Evolutionary conservation across 2,113 vertebrate genomes (phyloP).

Genomic region (Australoheros scitulus): DNA sequence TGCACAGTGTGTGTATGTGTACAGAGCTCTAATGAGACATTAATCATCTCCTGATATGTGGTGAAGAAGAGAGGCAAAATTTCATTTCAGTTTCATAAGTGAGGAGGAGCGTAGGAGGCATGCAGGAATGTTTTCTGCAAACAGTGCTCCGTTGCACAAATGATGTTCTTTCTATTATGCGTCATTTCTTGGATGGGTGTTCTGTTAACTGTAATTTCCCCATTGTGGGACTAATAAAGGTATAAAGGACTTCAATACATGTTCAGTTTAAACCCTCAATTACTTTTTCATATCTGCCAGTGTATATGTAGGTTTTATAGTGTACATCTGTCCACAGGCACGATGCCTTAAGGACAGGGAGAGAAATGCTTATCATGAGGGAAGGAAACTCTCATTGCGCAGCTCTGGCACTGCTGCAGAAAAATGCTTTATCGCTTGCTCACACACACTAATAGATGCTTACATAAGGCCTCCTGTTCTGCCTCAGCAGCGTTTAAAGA

Average conservation of each 20-base stretch:
- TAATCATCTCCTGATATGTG: slow-evolving; percentile 44
- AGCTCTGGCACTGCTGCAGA: slow-evolving; percentile 43
- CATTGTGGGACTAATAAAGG: too few species aligned
- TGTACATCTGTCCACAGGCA: background rate
- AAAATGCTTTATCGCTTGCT: slow-evolving; percentile 59
- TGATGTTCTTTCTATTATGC: background rate
- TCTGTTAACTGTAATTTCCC: too few species aligned
- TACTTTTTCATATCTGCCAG: background rate
- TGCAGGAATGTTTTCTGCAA: slow-evolving; percentile 50
- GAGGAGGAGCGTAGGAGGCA: slow-evolving; percentile 47
- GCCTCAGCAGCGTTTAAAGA: slow-evolving; percentile 50
- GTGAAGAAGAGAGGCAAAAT: slow-evolving; percentile 35
- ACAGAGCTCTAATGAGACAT: slow-evolving; percentile 42
- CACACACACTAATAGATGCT: slow-evolving; percentile 65
- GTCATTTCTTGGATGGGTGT: too few species aligned
- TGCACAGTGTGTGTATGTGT: slow-evolving; percentile 10
- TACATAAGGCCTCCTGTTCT: slow-evolving; percentile 63
- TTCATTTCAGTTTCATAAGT: slow-evolving; percentile 43
- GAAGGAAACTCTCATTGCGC: slow-evolving; percentile 54
- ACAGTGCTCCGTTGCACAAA: slow-evolving; percentile 28
- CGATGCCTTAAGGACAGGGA: background rate
- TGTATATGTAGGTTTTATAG: background rate
- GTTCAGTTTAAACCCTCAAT: background rate
- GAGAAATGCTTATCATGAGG: slow-evolving; percentile 25
- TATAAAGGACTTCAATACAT: too few species aligned